These are phyloP conservation scores for Drepana falcataria DNA, from an alignment of 2,888 invertebrate genomes.

Conservation along the genomic window DNA sequence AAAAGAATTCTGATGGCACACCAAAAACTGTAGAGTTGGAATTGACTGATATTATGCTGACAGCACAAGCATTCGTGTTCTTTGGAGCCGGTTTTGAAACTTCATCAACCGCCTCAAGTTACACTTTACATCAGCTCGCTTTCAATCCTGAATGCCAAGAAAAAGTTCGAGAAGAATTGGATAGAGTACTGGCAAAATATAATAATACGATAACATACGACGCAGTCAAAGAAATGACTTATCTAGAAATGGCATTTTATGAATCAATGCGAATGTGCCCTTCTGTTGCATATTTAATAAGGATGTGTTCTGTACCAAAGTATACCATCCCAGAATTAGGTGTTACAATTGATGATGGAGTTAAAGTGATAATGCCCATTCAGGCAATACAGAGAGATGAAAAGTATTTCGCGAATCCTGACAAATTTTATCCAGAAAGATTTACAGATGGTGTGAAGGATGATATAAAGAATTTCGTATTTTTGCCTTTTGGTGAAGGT, in stretches of 20 bases:
- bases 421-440: slow-evolving; percentile 58
- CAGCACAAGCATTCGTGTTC: slow-evolving; percentile 66
- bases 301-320: slow-evolving; percentile 51
- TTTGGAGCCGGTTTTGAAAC: slow-evolving; percentile 76
- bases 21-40: slow-evolving; percentile 50
- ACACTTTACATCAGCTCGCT: slow-evolving; percentile 66
- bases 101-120: slow-evolving; percentile 70
- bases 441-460: slow-evolving; percentile 45
- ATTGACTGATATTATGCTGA: slow-evolving; percentile 50
- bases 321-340: slow-evolving; percentile 61
- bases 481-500: slow-evolving; percentile 64
- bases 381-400: slow-evolving; percentile 62
- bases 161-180: slow-evolving; percentile 63
- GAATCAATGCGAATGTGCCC: slow-evolving; percentile 67
- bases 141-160: slow-evolving; percentile 63
- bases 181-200: slow-evolving; percentile 49
- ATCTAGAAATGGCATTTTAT: slow-evolving; percentile 59
- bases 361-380: slow-evolving; percentile 53
- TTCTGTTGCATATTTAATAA: slow-evolving; percentile 54
- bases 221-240: slow-evolving; percentile 60
- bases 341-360: slow-evolving; percentile 51
- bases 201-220: slow-evolving; percentile 56
- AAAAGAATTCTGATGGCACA: slow-evolving; percentile 45
- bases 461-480: slow-evolving; percentile 44
- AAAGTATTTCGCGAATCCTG: slow-evolving; percentile 53